phyloP scores from a whole-genome alignment of 2,113 vertebrate genomes.

The Lagopus leucura region DNA sequence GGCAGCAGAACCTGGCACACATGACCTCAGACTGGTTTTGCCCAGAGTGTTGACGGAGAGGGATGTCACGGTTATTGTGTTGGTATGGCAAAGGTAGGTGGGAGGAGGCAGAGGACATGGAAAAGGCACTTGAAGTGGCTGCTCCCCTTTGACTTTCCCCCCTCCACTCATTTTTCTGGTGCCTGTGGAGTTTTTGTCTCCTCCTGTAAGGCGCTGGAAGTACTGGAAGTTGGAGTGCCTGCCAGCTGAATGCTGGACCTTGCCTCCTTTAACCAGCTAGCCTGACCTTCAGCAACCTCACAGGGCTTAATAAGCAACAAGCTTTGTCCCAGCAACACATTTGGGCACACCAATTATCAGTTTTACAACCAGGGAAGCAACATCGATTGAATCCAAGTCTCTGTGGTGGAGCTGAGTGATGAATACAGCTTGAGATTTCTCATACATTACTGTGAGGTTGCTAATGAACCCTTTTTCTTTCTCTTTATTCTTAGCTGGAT shows the following conservation, averaged over 20 bases:
- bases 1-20: neutral
- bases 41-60: neutral
- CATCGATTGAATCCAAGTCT: neutral
- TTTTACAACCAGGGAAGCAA: neutral
- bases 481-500: neutral
- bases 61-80: neutral
- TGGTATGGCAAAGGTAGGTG: constrained; percentile 39
- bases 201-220: neutral
- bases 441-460: neutral
- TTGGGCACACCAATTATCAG: constrained; percentile 5
- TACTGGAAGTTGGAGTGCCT: constrained; percentile 7
- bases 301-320: constrained; percentile 2
- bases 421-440: neutral
- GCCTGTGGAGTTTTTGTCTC: neutral
- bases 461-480: neutral
- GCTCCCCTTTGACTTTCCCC: constrained; percentile 5
- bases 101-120: neutral
- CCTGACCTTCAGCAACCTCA: neutral
- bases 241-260: neutral
- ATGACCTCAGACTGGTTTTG: neutral
- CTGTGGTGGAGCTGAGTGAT: neutral
- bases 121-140: neutral
- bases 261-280: fast-evolving
- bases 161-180: constrained; percentile 18
- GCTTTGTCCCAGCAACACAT: constrained; percentile 30